phyloP scores from a whole-genome alignment of 2,888 invertebrate species.

The Deilephila elpenor region DNA sequence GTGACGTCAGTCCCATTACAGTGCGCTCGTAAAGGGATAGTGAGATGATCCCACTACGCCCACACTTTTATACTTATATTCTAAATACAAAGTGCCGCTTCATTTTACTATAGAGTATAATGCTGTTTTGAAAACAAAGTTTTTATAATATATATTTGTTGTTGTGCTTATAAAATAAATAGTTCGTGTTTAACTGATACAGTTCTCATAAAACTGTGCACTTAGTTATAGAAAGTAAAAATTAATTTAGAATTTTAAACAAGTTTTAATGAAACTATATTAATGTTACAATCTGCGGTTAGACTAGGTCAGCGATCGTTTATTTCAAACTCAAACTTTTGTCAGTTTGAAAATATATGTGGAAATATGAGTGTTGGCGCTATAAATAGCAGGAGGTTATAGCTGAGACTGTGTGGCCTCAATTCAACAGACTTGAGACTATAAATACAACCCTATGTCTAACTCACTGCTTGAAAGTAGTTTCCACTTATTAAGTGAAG shows the following conservation, averaged over 20 bases:
- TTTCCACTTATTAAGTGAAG: too few species aligned
- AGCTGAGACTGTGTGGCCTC: background rate
- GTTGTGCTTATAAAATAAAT: too few species aligned
- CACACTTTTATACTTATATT: too few species aligned
- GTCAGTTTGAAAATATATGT: background rate
- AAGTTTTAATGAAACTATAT: constrained; percentile 24
- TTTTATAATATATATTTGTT: too few species aligned
- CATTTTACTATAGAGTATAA: too few species aligned
- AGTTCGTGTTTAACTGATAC: background rate
- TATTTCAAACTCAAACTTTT: background rate
- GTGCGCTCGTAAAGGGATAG: too few species aligned
- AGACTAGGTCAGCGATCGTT: background rate
- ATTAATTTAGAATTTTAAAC: constrained; percentile 24
- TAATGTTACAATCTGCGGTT: constrained; percentile 22
- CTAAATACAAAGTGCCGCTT: too few species aligned
- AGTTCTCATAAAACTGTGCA: background rate
- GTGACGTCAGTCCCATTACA: too few species aligned
- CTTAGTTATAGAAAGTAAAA: background rate
- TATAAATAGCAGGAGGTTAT: background rate
- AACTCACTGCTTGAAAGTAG: too few species aligned
- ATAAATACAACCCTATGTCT: too few species aligned
- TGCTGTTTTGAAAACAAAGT: too few species aligned
- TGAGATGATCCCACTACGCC: too few species aligned
- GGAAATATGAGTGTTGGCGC: background rate
- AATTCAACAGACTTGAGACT: background rate